Percentiles rank a stretch among this genome's conserved stretches.
phyloP scores from a whole-genome alignment of 92 coral and sea anemone species.

The Palythoa caribaeorum region DNA sequence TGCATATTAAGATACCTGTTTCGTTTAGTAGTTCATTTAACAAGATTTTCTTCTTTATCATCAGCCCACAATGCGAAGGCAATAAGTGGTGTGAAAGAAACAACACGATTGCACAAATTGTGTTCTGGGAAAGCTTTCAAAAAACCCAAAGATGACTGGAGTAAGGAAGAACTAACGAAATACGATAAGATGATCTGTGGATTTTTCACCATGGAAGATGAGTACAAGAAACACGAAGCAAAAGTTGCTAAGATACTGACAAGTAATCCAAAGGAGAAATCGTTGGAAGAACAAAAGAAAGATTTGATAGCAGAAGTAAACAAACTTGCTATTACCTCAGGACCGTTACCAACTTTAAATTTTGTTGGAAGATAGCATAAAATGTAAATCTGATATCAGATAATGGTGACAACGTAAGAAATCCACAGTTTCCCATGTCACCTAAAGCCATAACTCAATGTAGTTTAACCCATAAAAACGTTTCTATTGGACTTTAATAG shows the following conservation, averaged over 20 bases:
- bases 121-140: constrained; percentile 79
- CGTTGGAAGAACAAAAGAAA: constrained; percentile 84
- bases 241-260: constrained; percentile 84
- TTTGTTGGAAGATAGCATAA: constrained; percentile 58
- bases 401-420: background rate
- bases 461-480: background rate
- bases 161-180: constrained; percentile 53
- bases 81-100: constrained; percentile 79
- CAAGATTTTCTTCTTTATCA: background rate
- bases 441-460: background rate
- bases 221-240: constrained; percentile 79
- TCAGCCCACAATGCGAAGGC: constrained; percentile 79
- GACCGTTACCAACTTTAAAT: constrained; percentile 84
- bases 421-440: background rate
- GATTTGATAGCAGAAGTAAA: constrained; percentile 85
- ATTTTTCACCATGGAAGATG: constrained; percentile 80
- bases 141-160: constrained; percentile 80
- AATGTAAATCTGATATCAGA: background rate
- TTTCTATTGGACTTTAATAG: too few relatives aligned
- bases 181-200: constrained; percentile 94
- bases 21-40: background rate
- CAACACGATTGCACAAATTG: constrained; percentile 88
- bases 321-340: constrained; percentile 87
- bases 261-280: constrained; percentile 68
- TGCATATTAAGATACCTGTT: too few relatives aligned